Conservation (phyloP, 2,797 vertebrate genomes). For the Babyrousa celebensis region DNA sequence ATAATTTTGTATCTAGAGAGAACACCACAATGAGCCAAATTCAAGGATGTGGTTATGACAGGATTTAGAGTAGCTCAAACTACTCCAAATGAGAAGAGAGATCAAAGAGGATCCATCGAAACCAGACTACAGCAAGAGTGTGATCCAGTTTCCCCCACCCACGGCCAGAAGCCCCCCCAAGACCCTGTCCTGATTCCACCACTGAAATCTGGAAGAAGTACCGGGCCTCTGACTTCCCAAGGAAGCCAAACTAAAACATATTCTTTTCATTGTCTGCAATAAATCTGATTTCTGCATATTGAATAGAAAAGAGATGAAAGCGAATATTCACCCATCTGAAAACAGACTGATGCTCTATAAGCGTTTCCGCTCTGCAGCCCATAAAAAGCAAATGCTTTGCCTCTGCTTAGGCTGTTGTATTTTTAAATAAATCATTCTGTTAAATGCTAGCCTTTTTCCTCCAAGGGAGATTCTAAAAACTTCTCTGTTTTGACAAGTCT, state of each 20-base stretch:
- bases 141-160: no score
- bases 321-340: conserved; percentile 80
- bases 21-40: neutral
- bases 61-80: conserved; percentile 1
- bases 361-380: conserved; percentile 73
- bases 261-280: neutral
- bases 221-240: neutral
- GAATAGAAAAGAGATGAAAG: conserved; percentile 78
- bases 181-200: neutral
- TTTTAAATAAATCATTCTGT: conserved; percentile 73
- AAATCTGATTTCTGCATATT: conserved; percentile 70
- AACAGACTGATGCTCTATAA: conserved; percentile 74
- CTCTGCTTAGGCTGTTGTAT: conserved; percentile 46
- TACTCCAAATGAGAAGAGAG: neutral
- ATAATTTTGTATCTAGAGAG: neutral
- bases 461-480: neutral
- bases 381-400: conserved; percentile 73
- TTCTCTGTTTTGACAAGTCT: neutral
- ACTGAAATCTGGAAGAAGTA: neutral
- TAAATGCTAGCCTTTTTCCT: conserved; percentile 40
- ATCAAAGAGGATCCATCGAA: neutral
- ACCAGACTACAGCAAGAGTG: neutral
- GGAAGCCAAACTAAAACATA: neutral
- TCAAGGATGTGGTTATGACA: neutral
- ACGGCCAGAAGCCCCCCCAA: neutral